Conservation (phyloP, 2,113 vertebrate genomes). For the Mus musculus region DNA sequence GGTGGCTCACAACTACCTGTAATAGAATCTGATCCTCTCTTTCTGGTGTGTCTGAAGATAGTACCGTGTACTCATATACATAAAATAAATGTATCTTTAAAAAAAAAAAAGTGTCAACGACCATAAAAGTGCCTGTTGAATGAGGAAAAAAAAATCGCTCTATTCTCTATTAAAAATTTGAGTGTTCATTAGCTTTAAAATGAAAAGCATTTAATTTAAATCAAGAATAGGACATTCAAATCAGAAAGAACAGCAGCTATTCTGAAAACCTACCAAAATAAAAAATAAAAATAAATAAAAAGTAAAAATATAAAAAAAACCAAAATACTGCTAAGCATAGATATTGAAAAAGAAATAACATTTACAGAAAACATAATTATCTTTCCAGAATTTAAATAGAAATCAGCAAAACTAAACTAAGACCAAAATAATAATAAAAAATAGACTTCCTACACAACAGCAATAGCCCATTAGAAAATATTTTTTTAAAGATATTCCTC, state of each 20-base stretch:
- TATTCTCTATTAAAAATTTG: constrained; percentile 22
- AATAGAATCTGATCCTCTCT: too few relatives aligned
- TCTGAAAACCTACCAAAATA: constrained; percentile 9
- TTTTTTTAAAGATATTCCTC: constrained; percentile 59
- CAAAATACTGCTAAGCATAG: constrained; percentile 25
- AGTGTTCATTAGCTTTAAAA: constrained; percentile 26
- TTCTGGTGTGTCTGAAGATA: too few relatives aligned
- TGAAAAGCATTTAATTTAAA: constrained; percentile 22
- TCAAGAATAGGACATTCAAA: constrained; percentile 55
- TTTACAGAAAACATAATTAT: constrained; percentile 38
- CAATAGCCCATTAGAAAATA: constrained; percentile 52
- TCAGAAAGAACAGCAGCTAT: constrained; percentile 17
- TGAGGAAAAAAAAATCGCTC: neutral
- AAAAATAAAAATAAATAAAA: neutral
- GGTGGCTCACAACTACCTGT: too few relatives aligned
- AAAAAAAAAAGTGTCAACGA: neutral
- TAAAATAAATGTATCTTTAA: too few relatives aligned
- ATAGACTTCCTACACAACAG: neutral
- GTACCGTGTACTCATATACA: too few relatives aligned
- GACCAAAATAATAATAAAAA: constrained; percentile 31
- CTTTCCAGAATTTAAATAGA: neutral
- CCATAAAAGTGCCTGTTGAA: neutral
- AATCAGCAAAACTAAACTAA: constrained; percentile 61
- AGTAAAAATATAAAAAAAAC: too few relatives aligned
- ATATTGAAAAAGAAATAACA: constrained; percentile 23